Evolutionary conservation across 2,113 vertebrate genomes (phyloP).

Genomic region (Apaloderma vittatum): DNA sequence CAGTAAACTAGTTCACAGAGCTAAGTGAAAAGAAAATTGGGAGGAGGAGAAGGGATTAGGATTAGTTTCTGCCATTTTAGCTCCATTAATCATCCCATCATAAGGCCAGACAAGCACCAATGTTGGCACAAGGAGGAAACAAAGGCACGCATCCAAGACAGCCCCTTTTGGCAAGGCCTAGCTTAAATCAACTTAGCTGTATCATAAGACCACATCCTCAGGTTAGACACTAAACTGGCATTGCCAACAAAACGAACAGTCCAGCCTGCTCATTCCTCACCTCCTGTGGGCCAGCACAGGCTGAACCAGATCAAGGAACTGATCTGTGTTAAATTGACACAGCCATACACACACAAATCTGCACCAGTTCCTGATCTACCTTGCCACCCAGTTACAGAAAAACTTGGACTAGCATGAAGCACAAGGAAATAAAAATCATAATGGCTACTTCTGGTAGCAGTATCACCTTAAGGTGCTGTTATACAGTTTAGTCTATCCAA

Average conservation of each 20-base stretch:
- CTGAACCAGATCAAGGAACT: neutral
- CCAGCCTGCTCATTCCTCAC: neutral
- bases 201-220: slow-evolving; percentile 29
- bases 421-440: neutral
- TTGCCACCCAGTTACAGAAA: neutral
- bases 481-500: neutral
- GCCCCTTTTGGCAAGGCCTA: neutral
- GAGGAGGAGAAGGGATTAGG: neutral
- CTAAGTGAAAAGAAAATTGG: neutral
- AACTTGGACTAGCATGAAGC: neutral
- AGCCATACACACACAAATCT: neutral
- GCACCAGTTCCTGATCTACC: neutral
- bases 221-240: neutral
- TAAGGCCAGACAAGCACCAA: neutral
- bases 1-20: neutral
- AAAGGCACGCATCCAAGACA: neutral
- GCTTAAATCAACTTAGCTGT: neutral
- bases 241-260: neutral
- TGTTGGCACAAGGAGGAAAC: neutral
- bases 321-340: neutral
- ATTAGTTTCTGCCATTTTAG: slow-evolving; percentile 1
- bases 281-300: neutral
- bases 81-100: neutral
- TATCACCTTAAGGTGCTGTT: neutral
- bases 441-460: neutral